Evolutionary conservation across 2,888 invertebrate genomes (phyloP), one percentile per base, ranked within the genome.

Genomic region (Himalopsyche kuldschensis): DNA sequence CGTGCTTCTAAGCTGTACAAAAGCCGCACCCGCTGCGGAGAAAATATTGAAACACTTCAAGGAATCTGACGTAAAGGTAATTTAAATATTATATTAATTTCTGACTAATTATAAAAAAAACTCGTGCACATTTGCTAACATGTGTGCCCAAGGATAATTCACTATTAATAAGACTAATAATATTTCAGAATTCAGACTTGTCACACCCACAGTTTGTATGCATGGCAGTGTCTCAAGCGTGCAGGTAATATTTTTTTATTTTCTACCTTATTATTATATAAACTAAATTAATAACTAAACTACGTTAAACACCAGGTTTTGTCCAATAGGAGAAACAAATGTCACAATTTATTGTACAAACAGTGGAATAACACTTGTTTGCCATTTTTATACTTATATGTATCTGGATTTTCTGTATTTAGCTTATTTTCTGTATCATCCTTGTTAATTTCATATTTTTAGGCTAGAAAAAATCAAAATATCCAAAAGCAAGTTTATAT

Each of bases 121-220:
- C 6, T 15, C 15, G 41, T 41, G 6, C 8, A 41, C 35, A 41
- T 41, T 41, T 41, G 15, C 2, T 41, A 41, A 5, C 15, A 41
- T 41, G 15, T 41, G 35, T 41, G 11, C 5, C 35, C 5, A 41
- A 10, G 2, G 35, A 41, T 41, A 41, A 41, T 15, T 41, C 11
- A 41, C 1, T 15, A 41, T 15, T 41, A 41, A 41, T 41, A 41
- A 41, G 41, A 41, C 11, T 2, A 41, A 3, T 15, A 41, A 41
- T 77, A 80, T 90, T 90, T 81, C 88, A 92, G 89, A 90, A 90
- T 85, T 88, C 92, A 30, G 93, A 94, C 87, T 87, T 93, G 27
- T 90, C 89, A 78, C 92, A 94, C 87, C 94, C 94, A 0, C 94
- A 94, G 86, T 94, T 94, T 89, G 91, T 92, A 1, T 92, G 93